Base-by-base conservation (phyloP, 2,113 vertebrate genomes). In the Syngnathus typhle region DNA sequence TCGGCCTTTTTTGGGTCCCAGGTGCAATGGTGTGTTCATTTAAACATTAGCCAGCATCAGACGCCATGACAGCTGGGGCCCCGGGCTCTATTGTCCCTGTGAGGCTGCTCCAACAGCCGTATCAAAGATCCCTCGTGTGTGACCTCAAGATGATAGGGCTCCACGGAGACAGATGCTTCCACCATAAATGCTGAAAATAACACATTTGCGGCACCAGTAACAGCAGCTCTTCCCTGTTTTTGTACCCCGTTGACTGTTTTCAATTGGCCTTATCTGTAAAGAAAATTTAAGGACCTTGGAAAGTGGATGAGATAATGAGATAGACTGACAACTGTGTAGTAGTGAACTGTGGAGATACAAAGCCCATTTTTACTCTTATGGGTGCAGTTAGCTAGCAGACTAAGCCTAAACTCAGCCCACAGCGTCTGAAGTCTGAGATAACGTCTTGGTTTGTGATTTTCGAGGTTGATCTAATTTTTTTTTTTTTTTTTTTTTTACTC, bases 121-220 rank as follows among this genome's bases (percentile, higher is more conserved):
- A 71, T 71, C 74, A 71, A 54, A 72, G 69, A 74, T 80, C 78
- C 79, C 68, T 83, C 63, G 72, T 82, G 82, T 85, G 85, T 79
- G 60, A 80, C 84, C 79, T 72, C 71, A 64, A 71, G 76, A 75
- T 75, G 84, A 88, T 89, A 80, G 83, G 77, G 66, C 79, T 85
- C 72, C 65, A 62, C 82, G 78, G 63, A 83, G 73, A 87, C 89
- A 89, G 87, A 91, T 88, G 87, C 83, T 82, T 73, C 82, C 41
- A 44, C 38, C 65, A 63, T 70, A 82, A 73, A 78, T 49, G 44
- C 51, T 78, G 60, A 69, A 74, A 79, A 73, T 70, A 63, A 21
- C 58, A 44, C 10, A 58, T 71, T 69, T 75, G 9, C 62, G 36
- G 58, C 51, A 19, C 51, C 69, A 44, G 9, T 38, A 39, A 21